A percentile compares a stretch with the other conserved stretches of the same genome.
phyloP scores from a whole-genome alignment of 2,888 invertebrate genomes.

The Cryptocephalus moraei region DNA sequence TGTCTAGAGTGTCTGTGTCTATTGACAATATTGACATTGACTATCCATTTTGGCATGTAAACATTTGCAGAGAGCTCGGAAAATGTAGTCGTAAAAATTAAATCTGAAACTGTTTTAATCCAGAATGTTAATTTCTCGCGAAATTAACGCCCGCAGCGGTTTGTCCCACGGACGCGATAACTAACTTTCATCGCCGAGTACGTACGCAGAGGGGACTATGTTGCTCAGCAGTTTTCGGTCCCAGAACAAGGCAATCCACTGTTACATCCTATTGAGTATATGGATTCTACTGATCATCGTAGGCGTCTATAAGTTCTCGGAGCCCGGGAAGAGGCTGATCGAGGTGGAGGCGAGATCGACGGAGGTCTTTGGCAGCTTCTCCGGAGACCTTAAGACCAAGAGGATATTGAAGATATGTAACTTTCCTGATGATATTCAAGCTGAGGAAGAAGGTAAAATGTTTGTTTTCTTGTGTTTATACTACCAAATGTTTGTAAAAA shows the following conservation, averaged over 20 bases:
- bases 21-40: too few relatives aligned
- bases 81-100: too few relatives aligned
- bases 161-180: too few relatives aligned
- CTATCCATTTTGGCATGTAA: too few relatives aligned
- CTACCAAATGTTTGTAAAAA: too few relatives aligned
- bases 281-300: constrained; percentile 74
- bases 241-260: constrained; percentile 71
- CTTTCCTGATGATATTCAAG: constrained; percentile 55
- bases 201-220: constrained; percentile 5
- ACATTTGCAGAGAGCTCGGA: too few relatives aligned
- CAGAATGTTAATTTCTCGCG: too few relatives aligned
- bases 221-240: constrained; percentile 44
- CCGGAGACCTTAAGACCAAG: constrained; percentile 49
- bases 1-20: too few relatives aligned
- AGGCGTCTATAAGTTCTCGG: constrained; percentile 64
- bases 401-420: constrained; percentile 62
- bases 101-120: too few relatives aligned
- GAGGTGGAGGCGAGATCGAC: constrained; percentile 22
- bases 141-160: too few relatives aligned
- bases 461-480: too few relatives aligned
- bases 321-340: constrained; percentile 37
- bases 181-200: too few relatives aligned
- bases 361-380: constrained; percentile 39
- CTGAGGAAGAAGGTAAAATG: constrained; percentile 62
- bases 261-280: constrained; percentile 68